These are phyloP conservation scores for Pteropus alecto DNA, from an alignment of 2,113 vertebrate genomes.

Conservation along the genomic window DNA sequence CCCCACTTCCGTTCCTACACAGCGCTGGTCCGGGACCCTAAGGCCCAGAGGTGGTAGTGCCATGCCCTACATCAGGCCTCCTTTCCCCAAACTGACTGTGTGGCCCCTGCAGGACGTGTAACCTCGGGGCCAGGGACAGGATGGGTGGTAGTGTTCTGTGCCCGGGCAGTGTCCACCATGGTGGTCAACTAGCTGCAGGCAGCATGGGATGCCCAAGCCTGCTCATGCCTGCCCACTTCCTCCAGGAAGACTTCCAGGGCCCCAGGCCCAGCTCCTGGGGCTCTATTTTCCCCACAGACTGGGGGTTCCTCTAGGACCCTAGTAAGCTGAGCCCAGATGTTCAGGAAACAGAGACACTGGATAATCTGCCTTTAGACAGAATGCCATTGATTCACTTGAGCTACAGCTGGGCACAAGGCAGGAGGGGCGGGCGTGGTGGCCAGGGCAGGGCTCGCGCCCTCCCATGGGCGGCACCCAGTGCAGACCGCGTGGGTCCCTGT, in stretches of 20 bases:
- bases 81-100: not conserved
- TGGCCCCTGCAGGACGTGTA: not conserved
- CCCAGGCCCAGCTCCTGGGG: not conserved
- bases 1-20: not conserved
- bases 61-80: not conserved
- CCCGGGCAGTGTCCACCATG: not conserved
- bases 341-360: not conserved
- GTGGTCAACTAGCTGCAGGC: not conserved
- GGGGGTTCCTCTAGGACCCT: not conserved
- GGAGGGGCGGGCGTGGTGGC: no score
- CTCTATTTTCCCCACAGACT: not conserved
- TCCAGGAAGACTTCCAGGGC: not conserved
- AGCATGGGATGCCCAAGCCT: rapidly evolving
- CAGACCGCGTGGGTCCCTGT: not conserved
- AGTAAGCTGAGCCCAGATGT: not conserved
- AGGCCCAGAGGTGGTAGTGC: not conserved
- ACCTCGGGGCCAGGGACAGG: not conserved
- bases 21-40: not conserved
- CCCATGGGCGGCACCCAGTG: not conserved
- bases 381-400: not conserved
- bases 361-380: rapidly evolving
- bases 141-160: rapidly evolving
- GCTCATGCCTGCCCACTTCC: not conserved
- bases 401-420: not conserved
- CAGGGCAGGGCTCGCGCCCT: not conserved